These are phyloP conservation scores for Sinhomidia bicolor DNA, from an alignment of 2,888 invertebrate genomes.

Conservation along the genomic window DNA sequence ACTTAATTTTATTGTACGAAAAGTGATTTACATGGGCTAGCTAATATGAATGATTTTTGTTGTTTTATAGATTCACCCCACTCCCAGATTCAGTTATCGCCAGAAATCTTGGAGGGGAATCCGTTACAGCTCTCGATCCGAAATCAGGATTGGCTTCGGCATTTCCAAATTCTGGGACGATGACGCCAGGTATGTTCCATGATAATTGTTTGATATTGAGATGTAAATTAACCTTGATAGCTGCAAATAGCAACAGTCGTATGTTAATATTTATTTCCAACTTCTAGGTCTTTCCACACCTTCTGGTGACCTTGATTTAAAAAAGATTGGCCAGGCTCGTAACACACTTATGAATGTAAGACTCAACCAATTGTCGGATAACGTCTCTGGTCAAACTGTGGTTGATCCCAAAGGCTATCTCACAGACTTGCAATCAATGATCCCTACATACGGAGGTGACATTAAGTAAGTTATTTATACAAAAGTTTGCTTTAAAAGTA, in stretches of 20 bases:
- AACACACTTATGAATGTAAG: slow-evolving; percentile 99
- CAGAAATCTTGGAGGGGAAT: slow-evolving; percentile 91
- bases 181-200: slow-evolving; percentile 88
- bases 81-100: slow-evolving; percentile 97
- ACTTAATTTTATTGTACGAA: neutral
- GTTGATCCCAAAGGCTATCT: slow-evolving; percentile 99
- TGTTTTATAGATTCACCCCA: slow-evolving; percentile 90
- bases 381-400: slow-evolving; percentile 99
- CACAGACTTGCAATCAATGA: slow-evolving; percentile 99
- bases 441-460: slow-evolving; percentile 98
- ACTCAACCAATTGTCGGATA: slow-evolving; percentile 98
- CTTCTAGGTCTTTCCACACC: slow-evolving; percentile 82
- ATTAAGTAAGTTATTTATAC: slow-evolving; percentile 87
- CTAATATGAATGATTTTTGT: slow-evolving; percentile 35
- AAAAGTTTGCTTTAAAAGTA: too few species aligned
- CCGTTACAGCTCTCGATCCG: slow-evolving; percentile 90
- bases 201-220: too few species aligned
- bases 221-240: too few species aligned
- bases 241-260: neutral
- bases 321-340: slow-evolving; percentile 99
- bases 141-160: slow-evolving; percentile 90
- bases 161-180: slow-evolving; percentile 86
- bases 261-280: slow-evolving; percentile 14
- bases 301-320: slow-evolving; percentile 93
- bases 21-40: too few species aligned